These are phyloP conservation scores for Limnothrissa miodon DNA, from an alignment of 2,113 vertebrate genomes.

Conservation along the genomic window DNA sequence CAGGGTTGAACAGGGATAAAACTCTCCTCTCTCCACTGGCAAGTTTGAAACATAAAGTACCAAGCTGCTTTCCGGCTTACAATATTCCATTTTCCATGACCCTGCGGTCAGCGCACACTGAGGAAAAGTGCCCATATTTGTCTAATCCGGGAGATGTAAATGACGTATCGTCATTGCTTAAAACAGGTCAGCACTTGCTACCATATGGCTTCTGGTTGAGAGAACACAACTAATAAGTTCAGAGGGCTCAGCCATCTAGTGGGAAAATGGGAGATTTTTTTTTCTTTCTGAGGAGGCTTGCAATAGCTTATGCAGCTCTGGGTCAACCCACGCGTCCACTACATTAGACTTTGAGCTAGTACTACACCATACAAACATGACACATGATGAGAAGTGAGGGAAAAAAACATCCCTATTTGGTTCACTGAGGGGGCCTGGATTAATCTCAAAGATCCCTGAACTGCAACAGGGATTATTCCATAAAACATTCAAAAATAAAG, in stretches of 20 bases:
- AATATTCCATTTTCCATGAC: constrained; percentile 20
- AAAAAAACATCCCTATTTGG: constrained; percentile 14
- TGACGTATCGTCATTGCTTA: constrained; percentile 37
- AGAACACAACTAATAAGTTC: constrained; percentile 27
- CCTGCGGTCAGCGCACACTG: constrained; percentile 17
- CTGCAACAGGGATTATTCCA: constrained; percentile 62
- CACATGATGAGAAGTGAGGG: constrained; percentile 24
- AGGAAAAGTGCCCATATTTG: constrained; percentile 37
- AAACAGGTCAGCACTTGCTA: constrained; percentile 40
- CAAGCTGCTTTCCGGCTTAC: constrained; percentile 23
- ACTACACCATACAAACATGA: constrained; percentile 18
- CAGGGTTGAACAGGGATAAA: neutral
- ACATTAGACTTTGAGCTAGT: neutral
- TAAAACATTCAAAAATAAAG: constrained; percentile 67
- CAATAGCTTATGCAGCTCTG: neutral
- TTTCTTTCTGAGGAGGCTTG: neutral
- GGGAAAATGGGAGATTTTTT: neutral
- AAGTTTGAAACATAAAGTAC: neutral
- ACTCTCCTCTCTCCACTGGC: neutral
- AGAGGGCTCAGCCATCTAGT: constrained; percentile 21
- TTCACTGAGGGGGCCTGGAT: constrained; percentile 13
- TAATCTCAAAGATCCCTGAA: constrained; percentile 26
- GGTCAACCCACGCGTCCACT: neutral
- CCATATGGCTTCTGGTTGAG: constrained; percentile 15
- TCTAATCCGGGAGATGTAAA: constrained; percentile 22